These are phyloP conservation scores for Fringilla coelebs DNA, from an alignment of 2,797 vertebrate species.

Conservation along the genomic window DNA sequence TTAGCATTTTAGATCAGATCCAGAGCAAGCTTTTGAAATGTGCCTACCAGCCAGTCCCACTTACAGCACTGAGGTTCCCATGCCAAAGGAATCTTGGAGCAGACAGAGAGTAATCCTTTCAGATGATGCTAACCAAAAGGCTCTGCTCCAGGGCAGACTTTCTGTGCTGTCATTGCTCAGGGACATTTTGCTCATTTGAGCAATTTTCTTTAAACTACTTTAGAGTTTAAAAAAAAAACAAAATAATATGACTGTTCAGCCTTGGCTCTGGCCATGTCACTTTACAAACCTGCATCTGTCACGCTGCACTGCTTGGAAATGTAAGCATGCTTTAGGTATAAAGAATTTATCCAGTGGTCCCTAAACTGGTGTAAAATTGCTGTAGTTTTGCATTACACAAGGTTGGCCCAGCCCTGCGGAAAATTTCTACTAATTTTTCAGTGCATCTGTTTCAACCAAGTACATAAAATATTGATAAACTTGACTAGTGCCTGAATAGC, in stretches of 20 bases:
- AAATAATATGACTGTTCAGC: fast-evolving
- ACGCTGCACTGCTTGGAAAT: not conserved
- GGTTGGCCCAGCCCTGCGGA: not conserved
- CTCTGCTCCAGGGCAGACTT: not conserved
- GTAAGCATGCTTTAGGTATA: not conserved
- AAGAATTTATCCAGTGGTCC: not conserved
- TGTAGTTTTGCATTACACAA: not conserved
- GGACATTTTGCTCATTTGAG: not conserved
- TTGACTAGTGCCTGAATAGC: not conserved
- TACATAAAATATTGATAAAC: not conserved
- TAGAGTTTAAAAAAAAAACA: not conserved
- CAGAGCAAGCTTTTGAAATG: not conserved
- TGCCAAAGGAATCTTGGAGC: not conserved
- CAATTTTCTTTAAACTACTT: not conserved
- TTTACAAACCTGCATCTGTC: not conserved
- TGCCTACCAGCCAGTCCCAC: not conserved
- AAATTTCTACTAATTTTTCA: not conserved
- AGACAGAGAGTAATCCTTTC: not conserved
- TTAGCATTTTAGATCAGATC: not conserved
- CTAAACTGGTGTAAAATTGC: not conserved
- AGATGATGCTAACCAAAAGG: not conserved
- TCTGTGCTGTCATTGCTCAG: not conserved
- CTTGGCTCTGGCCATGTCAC: not conserved
- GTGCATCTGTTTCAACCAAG: not conserved
- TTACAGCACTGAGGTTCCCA: not conserved